Evolutionary conservation across 2,113 vertebrate species (phyloP).

Genomic region (Sporophila hypoxantha): DNA sequence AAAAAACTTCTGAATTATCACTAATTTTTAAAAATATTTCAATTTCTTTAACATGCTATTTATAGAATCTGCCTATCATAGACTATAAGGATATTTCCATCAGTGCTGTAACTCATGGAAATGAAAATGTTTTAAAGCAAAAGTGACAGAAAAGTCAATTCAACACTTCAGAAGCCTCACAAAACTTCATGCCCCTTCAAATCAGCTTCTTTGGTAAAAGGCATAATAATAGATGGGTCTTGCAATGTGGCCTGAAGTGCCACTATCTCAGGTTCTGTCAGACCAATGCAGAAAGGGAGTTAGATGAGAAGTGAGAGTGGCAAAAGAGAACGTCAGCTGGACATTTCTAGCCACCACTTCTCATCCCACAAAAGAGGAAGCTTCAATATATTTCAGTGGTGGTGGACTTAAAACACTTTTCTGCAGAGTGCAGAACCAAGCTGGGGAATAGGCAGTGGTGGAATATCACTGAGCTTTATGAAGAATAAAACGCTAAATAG

Average conservation of each 20-base stretch:
- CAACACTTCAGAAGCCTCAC: conserved; percentile 9
- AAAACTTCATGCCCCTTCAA: conserved; percentile 38
- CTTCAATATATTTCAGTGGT: not conserved
- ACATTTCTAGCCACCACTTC: not conserved
- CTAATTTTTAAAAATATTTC: not conserved
- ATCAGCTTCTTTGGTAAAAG: conserved; percentile 11
- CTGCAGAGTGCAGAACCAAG: not conserved
- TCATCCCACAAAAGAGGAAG: not conserved
- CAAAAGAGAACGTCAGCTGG: not conserved
- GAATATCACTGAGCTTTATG: not conserved
- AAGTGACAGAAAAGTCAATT: conserved; percentile 54
- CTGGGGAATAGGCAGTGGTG: not conserved
- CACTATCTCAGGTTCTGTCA: not conserved
- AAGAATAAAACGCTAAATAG: not conserved
- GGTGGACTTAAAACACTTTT: not conserved
- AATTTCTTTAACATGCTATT: not conserved
- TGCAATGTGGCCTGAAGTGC: not conserved
- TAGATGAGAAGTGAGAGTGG: not conserved
- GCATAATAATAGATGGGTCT: conserved; percentile 7
- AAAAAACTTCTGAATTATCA: not conserved
- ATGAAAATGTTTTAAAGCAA: not conserved
- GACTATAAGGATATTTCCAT: conserved; percentile 19
- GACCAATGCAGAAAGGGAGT: not conserved
- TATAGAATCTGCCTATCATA: conserved; percentile 13
- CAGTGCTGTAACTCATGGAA: not conserved